phyloP scores from a whole-genome alignment of 2,113 vertebrate species.

The Athene cunicularia region DNA sequence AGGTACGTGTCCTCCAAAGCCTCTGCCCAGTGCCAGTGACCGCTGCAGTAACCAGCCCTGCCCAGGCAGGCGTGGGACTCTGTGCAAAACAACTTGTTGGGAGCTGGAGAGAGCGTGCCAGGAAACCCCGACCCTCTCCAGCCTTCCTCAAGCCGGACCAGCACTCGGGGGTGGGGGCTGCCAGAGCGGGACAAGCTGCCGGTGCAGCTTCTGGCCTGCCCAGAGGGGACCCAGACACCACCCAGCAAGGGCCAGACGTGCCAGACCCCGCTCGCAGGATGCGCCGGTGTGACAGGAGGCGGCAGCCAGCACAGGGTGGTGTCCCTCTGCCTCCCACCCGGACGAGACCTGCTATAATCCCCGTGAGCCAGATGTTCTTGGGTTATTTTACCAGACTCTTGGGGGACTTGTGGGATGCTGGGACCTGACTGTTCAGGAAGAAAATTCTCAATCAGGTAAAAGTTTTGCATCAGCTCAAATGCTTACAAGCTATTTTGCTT shows the following conservation, averaged over 20 bases:
- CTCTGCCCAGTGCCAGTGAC: background rate
- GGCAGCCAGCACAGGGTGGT: background rate
- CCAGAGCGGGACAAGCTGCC: background rate
- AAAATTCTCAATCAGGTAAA: background rate
- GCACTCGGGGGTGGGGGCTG: background rate
- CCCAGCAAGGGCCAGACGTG: too few relatives aligned
- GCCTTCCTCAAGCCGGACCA: background rate
- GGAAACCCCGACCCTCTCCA: background rate
- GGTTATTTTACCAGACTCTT: background rate
- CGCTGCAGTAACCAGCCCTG: accelerated
- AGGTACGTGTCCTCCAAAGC: accelerated
- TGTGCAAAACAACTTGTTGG: accelerated
- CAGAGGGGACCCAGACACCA: too few relatives aligned
- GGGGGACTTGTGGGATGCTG: background rate
- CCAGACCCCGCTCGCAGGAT: background rate
- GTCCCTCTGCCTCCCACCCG: background rate
- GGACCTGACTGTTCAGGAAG: background rate
- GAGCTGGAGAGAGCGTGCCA: accelerated
- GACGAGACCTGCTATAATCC: background rate
- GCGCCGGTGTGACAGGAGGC: accelerated
- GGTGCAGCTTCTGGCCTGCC: background rate
- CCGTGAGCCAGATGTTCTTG: background rate
- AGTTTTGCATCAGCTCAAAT: background rate
- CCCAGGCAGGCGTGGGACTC: accelerated
- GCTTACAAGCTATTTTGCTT: background rate